These are phyloP conservation scores for Brachionus calyciflorus DNA, from an alignment of 1,140 invertebrate genomes.

Conservation along the genomic window DNA sequence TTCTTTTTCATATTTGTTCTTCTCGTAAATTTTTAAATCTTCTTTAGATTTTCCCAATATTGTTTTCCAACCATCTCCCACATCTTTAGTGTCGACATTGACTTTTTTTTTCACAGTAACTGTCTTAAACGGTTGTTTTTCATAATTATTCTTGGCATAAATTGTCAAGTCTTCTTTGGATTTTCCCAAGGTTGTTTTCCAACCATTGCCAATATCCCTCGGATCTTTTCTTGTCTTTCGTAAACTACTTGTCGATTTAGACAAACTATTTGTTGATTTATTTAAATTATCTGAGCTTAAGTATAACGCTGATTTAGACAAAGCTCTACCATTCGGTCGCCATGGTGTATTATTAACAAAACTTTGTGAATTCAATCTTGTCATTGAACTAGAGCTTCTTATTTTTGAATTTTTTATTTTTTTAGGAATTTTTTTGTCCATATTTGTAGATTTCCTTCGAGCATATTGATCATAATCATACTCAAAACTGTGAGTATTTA, in stretches of 20 bases:
- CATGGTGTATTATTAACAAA: background rate
- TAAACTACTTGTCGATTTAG: too few species aligned
- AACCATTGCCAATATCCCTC: constrained; percentile 1
- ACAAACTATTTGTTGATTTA: background rate
- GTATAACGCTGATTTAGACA: constrained; percentile 21
- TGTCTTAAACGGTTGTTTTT: constrained; percentile 19
- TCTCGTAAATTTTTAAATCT: background rate
- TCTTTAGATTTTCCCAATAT: background rate
- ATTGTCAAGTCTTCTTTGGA: background rate
- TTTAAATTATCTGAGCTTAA: background rate
- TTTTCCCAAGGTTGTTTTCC: constrained; percentile 5
- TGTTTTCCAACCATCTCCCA: constrained; percentile 11
- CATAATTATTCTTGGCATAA: background rate
- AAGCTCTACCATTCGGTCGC: background rate
- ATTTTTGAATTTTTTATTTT: background rate
- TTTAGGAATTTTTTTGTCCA: background rate
- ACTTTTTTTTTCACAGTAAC: background rate
- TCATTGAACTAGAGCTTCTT: background rate
- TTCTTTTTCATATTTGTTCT: background rate
- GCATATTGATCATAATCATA: constrained; percentile 15
- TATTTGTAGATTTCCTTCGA: background rate
- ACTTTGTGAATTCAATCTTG: background rate
- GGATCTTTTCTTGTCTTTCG: background rate
- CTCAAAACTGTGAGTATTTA: background rate
- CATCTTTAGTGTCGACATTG: background rate